Evolutionary conservation across 2,113 vertebrate genomes (phyloP).

Genomic region (Chaetorhynchus papuensis): DNA sequence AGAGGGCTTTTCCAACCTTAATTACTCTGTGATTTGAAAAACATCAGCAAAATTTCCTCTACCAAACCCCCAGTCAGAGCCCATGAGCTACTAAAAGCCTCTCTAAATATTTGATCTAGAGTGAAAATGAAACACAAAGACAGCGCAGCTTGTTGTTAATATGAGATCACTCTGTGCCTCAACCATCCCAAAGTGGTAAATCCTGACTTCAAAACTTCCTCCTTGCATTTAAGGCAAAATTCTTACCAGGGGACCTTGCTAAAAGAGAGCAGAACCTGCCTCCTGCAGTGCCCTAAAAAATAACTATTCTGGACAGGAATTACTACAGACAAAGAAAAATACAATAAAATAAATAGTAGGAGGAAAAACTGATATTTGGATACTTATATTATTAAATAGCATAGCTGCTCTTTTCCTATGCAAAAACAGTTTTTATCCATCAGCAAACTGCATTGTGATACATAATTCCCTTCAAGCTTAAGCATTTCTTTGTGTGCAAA

Average conservation of each 20-base stretch:
- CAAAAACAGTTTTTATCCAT: neutral
- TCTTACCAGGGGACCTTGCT: neutral
- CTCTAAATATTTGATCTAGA: neutral
- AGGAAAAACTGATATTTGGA: neutral
- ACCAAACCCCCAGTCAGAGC: neutral
- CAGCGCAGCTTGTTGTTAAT: neutral
- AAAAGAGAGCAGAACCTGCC: neutral
- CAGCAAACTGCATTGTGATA: neutral
- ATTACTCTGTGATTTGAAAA: neutral
- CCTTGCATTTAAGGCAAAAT: neutral
- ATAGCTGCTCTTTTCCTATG: neutral
- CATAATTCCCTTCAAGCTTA: neutral
- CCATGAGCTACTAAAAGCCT: neutral
- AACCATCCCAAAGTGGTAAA: neutral
- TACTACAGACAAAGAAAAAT: neutral
- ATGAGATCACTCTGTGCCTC: neutral
- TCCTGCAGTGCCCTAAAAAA: neutral
- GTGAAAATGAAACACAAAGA: neutral
- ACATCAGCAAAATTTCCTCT: neutral
- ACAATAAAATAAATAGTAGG: neutral
- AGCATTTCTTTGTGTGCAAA: neutral
- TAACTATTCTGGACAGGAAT: neutral
- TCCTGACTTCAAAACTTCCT: neutral
- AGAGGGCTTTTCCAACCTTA: neutral
- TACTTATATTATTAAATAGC: neutral